Conservation (phyloP, 2,113 vertebrate species). For the Camelus bactrianus region DNA sequence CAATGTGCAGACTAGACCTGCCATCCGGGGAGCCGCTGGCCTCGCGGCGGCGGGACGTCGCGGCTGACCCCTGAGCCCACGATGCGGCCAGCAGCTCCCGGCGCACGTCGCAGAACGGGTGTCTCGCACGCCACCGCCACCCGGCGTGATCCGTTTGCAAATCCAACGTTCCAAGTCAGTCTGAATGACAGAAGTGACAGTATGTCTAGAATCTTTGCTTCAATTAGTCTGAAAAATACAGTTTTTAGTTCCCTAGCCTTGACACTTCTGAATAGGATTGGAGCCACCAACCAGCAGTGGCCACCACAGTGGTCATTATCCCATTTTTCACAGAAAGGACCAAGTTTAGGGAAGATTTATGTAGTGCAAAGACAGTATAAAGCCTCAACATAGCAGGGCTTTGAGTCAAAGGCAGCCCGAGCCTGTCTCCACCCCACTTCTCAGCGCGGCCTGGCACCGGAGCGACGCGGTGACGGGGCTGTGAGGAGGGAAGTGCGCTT, state of each 20-base stretch:
- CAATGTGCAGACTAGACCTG: too few species aligned
- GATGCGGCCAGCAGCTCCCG: too few species aligned
- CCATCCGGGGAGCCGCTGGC: accelerated
- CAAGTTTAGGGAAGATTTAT: too few species aligned
- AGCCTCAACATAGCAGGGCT: neutral
- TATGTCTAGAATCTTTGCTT: neutral
- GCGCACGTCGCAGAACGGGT: accelerated
- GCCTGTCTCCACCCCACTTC: accelerated
- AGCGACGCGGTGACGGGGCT: too few species aligned
- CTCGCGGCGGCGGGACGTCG: neutral
- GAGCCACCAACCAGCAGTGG: neutral
- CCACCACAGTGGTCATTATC: neutral
- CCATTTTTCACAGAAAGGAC: neutral
- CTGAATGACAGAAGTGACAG: neutral
- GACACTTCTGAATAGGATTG: accelerated
- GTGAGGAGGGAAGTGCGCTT: neutral
- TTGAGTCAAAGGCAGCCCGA: neutral
- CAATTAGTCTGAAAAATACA: neutral
- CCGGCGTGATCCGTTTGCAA: accelerated
- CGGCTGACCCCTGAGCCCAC: accelerated
- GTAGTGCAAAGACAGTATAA: neutral
- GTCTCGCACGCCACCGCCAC: accelerated
- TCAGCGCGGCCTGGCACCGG: accelerated
- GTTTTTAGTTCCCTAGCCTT: neutral
- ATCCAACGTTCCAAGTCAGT: neutral